Conservation (phyloP, 2,797 vertebrate species). For the Poeciliopsis turneri region DNA sequence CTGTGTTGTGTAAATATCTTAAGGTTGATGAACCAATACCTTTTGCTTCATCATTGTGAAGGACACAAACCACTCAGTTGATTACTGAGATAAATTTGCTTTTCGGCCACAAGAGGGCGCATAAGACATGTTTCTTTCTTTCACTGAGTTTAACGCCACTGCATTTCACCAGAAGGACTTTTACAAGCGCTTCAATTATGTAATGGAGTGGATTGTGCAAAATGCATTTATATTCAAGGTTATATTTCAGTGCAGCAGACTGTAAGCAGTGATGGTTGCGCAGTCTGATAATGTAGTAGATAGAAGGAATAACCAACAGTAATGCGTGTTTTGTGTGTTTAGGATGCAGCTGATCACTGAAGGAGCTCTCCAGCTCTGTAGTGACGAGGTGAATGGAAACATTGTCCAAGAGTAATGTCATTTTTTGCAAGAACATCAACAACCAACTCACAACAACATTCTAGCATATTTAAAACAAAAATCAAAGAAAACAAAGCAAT, state of each 20-base stretch:
- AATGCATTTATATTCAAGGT: not conserved
- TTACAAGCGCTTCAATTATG: not conserved
- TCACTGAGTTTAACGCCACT: not conserved
- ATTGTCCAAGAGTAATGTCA: too few relatives aligned
- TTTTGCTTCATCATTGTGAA: not conserved
- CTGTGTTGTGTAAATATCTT: not conserved
- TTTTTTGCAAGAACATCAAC: too few relatives aligned
- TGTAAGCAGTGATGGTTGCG: not conserved
- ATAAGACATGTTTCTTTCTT: not conserved
- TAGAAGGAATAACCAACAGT: too few relatives aligned
- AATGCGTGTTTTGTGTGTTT: too few relatives aligned
- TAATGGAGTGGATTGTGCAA: not conserved
- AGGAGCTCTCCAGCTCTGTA: too few relatives aligned
- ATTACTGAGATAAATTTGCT: not conserved
- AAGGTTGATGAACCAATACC: not conserved
- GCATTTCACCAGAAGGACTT: not conserved
- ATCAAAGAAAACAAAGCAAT: too few relatives aligned
- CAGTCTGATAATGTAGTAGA: too few relatives aligned
- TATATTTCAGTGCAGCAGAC: not conserved
- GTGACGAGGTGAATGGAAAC: too few relatives aligned
- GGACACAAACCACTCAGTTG: not conserved
- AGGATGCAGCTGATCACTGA: too few relatives aligned
- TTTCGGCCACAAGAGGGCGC: slow-evolving; percentile 34
- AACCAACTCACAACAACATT: too few relatives aligned
- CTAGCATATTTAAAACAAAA: too few relatives aligned